Percentiles rank a stretch among this genome's conserved stretches.
phyloP scores from a whole-genome alignment of 2,113 vertebrate genomes.

The Neolamprologus ventralis region DNA sequence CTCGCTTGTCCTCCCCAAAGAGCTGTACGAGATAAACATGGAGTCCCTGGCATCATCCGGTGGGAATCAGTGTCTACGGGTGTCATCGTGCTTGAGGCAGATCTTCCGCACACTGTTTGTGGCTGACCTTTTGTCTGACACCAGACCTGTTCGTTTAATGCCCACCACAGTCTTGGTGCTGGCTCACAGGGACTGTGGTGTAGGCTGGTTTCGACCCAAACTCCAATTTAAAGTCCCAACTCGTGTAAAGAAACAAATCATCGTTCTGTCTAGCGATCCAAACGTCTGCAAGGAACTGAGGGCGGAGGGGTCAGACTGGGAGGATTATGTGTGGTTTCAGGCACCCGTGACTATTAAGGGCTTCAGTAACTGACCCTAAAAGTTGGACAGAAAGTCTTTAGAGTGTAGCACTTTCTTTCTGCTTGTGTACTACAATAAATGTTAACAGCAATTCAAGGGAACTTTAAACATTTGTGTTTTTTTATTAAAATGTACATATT shows the following conservation, averaged over 20 bases:
- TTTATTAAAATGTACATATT: constrained; percentile 2
- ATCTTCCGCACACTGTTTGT: constrained; percentile 89
- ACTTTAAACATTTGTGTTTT: background rate
- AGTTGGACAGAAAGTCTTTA: background rate
- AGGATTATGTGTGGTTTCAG: constrained; percentile 94
- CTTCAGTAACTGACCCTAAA: constrained; percentile 69
- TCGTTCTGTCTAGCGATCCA: constrained; percentile 75
- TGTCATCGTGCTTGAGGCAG: constrained; percentile 78
- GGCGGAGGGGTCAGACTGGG: constrained; percentile 37
- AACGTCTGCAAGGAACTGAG: background rate
- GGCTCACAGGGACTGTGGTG: constrained; percentile 85
- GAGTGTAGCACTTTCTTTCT: background rate
- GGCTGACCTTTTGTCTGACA: constrained; percentile 85
- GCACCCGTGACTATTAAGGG: constrained; percentile 85
- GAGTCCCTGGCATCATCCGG: constrained; percentile 70
- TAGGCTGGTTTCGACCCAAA: constrained; percentile 89
- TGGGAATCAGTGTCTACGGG: constrained; percentile 71
- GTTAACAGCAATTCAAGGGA: background rate
- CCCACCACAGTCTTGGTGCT: constrained; percentile 78
- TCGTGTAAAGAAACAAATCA: constrained; percentile 77
- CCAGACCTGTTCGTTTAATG: constrained; percentile 74
- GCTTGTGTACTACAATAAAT: background rate
- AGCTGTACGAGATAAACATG: constrained; percentile 91
- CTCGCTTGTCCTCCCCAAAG: constrained; percentile 78
- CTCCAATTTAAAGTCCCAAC: constrained; percentile 83